Evolutionary conservation across 2,888 invertebrate species (phyloP), one percentile per base, ranked within the genome.

Genomic region (Cataglyphis altisquamis): DNA sequence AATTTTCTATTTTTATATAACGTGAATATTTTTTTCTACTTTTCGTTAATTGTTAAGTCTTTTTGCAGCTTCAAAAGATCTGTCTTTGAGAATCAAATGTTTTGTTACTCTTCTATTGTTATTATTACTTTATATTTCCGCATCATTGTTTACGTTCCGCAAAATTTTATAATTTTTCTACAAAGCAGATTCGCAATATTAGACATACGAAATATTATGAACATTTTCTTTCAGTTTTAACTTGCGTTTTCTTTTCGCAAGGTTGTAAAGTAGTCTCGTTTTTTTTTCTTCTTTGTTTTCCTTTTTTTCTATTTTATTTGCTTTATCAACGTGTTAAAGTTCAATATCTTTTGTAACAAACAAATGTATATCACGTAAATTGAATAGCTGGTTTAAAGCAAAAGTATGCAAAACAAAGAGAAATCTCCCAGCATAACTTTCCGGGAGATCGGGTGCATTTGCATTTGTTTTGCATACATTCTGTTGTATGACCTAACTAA

Each of bases 361-460:
- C 25, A 80, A 78, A 78, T 82, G 75, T 63, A 63, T 63, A 63
- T 48, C 85, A 84, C 88, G 86, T 86, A 88, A 86, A 68, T 62
- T 84, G 60, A 78, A 86, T 88, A 83, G 84, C 83, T 75, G 82
- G 81, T 80, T 81, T 67, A 85, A 80, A 81, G 68, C 85, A 84
- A 87, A 87, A 84, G 72, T 84, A 85, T 82, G 85, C 84, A 84
- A 88, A 87, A 91, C 87, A 63, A 85, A 86, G 91, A 92, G 91
- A 93, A 92, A 91, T 89, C 91, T 91, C 84, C 78, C 78, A 84
- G 88, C 86, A 85, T 91, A 93, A 93, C 93, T 93, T 93, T 91
- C 91, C n/a, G 52, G n/a, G n/a, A 92, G 91, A 93, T 92, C 86
- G 70, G 70, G 74, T 68, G 83, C 83, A 92, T 92, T 92, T 92